Percentiles rank a stretch among this genome's conserved stretches.
These are phyloP conservation scores for Cryptoprocta ferox DNA, from an alignment of 2,797 vertebrate genomes.

Conservation along the genomic window DNA sequence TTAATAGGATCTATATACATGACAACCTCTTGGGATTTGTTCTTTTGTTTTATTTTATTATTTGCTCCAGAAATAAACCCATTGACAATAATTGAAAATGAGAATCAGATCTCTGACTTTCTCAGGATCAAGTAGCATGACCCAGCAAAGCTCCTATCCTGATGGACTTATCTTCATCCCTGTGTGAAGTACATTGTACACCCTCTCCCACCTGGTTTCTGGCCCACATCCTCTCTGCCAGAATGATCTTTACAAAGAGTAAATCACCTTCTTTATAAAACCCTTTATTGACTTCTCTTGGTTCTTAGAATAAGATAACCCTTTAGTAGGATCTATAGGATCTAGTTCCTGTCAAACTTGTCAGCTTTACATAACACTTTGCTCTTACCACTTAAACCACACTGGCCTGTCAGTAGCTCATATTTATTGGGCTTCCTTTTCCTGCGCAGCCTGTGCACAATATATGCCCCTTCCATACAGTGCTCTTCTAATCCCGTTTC, in stretches of 20 bases:
- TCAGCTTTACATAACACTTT: background rate
- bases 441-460: background rate
- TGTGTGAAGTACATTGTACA: background rate
- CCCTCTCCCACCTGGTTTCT: background rate
- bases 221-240: background rate
- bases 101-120: background rate
- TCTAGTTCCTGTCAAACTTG: background rate
- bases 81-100: background rate
- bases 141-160: background rate
- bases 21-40: background rate
- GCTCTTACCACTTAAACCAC: background rate
- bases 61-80: constrained; percentile 2
- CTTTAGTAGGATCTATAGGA: background rate
- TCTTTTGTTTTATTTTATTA: background rate
- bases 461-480: background rate
- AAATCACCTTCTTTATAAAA: background rate
- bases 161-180: background rate
- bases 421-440: background rate
- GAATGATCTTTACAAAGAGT: background rate
- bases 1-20: background rate
- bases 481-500: background rate
- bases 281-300: background rate
- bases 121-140: background rate
- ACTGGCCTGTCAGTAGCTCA: background rate
- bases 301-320: background rate